A percentile compares a stretch with the other conserved stretches of the same genome.
Evolutionary conservation across 2,797 vertebrate species (phyloP).

Genomic region (Danio aesculapii): DNA sequence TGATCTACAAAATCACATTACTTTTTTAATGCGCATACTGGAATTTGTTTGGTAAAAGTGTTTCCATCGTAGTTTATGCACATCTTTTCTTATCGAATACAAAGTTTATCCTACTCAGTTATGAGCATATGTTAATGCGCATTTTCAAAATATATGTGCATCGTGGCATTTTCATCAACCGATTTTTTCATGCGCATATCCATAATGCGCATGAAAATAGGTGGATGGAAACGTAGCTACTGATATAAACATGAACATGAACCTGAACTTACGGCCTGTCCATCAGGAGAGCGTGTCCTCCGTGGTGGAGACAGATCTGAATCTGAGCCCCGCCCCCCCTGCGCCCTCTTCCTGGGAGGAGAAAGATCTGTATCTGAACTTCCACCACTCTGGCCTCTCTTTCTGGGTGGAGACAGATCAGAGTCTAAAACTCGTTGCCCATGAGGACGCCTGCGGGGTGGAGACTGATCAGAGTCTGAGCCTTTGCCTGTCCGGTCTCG

Average conservation of each 20-base stretch:
- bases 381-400: slow-evolving; percentile 37
- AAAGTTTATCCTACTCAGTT: too few relatives aligned
- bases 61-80: too few relatives aligned
- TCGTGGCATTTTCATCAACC: too few relatives aligned
- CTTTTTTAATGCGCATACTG: too few relatives aligned
- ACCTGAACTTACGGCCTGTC: slow-evolving; percentile 34
- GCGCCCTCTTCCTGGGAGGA: slow-evolving; percentile 75
- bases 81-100: too few relatives aligned
- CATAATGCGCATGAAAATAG: too few relatives aligned
- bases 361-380: slow-evolving; percentile 75
- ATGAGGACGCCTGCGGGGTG: slow-evolving; percentile 73
- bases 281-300: slow-evolving; percentile 57
- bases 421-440: slow-evolving; percentile 68
- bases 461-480: slow-evolving; percentile 80
- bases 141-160: too few relatives aligned
- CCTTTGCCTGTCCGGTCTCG: slow-evolving; percentile 48
- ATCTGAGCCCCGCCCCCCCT: slow-evolving; percentile 63
- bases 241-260: background rate
- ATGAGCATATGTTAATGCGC: too few relatives aligned
- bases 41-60: too few relatives aligned
- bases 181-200: too few relatives aligned
- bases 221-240: too few relatives aligned
- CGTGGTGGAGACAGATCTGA: slow-evolving; percentile 77
- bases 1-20: too few relatives aligned
- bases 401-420: slow-evolving; percentile 67